Conservation (phyloP, 2,113 vertebrate species). For the Lagopus muta region DNA sequence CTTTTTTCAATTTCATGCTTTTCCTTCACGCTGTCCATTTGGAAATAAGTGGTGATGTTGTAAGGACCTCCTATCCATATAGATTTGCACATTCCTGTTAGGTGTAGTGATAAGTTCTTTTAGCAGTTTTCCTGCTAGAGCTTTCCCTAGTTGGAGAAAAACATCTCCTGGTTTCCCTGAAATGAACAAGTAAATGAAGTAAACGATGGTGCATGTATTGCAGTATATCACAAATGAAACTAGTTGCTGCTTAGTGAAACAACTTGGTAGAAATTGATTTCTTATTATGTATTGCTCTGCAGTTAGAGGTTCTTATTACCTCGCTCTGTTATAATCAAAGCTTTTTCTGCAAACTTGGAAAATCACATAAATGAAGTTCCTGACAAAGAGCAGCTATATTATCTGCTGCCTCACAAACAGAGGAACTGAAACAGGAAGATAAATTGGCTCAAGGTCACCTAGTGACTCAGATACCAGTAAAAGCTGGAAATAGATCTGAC, state of each 20-base stretch:
- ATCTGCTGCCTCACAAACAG: not conserved
- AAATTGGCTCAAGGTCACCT: not conserved
- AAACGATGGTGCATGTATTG: not conserved
- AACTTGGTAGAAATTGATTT: not conserved
- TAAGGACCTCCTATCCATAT: not conserved
- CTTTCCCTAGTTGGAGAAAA: not conserved
- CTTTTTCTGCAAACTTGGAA: not conserved
- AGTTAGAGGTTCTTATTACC: not conserved
- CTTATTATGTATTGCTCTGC: not conserved
- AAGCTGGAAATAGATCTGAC: slow-evolving; percentile 3
- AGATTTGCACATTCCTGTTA: not conserved
- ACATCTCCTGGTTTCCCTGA: not conserved
- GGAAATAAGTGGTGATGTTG: not conserved
- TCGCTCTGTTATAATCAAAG: not conserved
- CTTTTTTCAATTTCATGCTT: not conserved
- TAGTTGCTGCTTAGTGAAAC: not conserved
- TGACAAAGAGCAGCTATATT: not conserved
- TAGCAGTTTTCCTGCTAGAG: not conserved
- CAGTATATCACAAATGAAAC: not conserved
- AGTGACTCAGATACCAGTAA: not conserved
- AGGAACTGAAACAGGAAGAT: slow-evolving; percentile 48
- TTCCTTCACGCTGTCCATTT: not conserved
- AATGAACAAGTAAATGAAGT: not conserved
- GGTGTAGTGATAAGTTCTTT: not conserved
- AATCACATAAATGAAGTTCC: not conserved